These are phyloP conservation scores for Cynopterus brachyotis DNA, from an alignment of 2,113 vertebrate species.

Conservation along the genomic window DNA sequence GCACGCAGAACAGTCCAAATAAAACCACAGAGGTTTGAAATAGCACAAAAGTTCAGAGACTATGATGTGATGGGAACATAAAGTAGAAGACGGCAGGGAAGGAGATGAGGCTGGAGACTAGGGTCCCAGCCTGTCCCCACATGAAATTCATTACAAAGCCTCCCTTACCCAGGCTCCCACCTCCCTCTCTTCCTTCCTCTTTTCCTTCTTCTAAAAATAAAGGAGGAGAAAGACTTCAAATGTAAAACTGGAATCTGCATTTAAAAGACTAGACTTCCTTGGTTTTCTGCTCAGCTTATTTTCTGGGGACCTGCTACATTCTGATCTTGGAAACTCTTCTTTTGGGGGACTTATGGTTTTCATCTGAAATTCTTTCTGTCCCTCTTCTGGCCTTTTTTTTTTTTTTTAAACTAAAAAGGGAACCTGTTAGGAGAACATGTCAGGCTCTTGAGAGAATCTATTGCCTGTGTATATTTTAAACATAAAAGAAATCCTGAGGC, in stretches of 20 bases:
- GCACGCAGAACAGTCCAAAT: background rate
- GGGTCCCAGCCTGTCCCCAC: background rate
- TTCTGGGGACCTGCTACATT: background rate
- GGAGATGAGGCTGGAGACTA: background rate
- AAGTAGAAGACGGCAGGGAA: background rate
- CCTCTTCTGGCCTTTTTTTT: background rate
- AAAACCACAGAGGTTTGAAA: background rate
- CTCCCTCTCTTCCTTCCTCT: background rate
- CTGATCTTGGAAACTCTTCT: background rate
- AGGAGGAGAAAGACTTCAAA: background rate
- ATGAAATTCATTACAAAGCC: background rate
- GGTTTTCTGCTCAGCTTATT: background rate
- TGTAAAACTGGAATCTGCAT: background rate
- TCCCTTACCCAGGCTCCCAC: background rate
- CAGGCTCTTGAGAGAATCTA: background rate
- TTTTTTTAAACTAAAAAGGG: conserved; percentile 40
- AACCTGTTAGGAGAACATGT: background rate
- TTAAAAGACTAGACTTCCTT: background rate
- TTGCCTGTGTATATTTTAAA: background rate
- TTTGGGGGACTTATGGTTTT: background rate
- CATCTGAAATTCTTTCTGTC: conserved; percentile 45
- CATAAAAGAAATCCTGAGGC: background rate
- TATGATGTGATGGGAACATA: background rate
- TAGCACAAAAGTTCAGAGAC: background rate
- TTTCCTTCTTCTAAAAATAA: background rate